Evolutionary conservation across 1,140 invertebrate genomes (phyloP).

Genomic region (Acromyrmex heyeri): DNA sequence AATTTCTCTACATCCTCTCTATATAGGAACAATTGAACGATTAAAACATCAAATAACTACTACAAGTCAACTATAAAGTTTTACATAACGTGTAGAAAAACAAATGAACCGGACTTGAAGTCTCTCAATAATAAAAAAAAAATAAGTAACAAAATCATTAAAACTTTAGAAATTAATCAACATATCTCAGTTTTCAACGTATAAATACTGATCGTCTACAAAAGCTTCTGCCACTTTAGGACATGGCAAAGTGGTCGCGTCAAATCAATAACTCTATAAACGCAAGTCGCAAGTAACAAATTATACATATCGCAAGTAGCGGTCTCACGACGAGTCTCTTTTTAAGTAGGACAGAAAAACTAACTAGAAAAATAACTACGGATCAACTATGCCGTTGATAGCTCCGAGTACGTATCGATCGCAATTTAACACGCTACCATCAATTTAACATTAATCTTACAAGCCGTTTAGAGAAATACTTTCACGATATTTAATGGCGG

Average conservation of each 20-base stretch:
- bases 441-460: conserved; percentile 44
- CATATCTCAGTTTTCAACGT: conserved; percentile 36
- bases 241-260: conserved; percentile 31
- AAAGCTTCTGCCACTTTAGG: conserved; percentile 32
- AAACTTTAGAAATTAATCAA: conserved; percentile 54
- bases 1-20: conserved; percentile 26
- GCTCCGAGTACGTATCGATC: background rate
- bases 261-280: conserved; percentile 36
- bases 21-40: conserved; percentile 55
- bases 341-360: conserved; percentile 36
- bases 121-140: conserved; percentile 24
- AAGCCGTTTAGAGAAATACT: conserved; percentile 39
- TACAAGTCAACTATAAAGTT: conserved; percentile 30
- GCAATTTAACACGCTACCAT: conserved; percentile 18
- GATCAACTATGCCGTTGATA: conserved; percentile 18
- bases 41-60: conserved; percentile 46
- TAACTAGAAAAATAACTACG: conserved; percentile 49
- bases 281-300: conserved; percentile 1
- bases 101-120: conserved; percentile 6
- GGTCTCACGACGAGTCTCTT: conserved; percentile 19
- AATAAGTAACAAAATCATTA: conserved; percentile 54
- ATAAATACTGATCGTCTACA: conserved; percentile 53
- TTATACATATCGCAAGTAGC: conserved; percentile 15
- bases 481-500: conserved; percentile 42
- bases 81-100: conserved; percentile 34